Conservation (phyloP, 2,113 vertebrate genomes). For the Pogonocichla stellata region DNA sequence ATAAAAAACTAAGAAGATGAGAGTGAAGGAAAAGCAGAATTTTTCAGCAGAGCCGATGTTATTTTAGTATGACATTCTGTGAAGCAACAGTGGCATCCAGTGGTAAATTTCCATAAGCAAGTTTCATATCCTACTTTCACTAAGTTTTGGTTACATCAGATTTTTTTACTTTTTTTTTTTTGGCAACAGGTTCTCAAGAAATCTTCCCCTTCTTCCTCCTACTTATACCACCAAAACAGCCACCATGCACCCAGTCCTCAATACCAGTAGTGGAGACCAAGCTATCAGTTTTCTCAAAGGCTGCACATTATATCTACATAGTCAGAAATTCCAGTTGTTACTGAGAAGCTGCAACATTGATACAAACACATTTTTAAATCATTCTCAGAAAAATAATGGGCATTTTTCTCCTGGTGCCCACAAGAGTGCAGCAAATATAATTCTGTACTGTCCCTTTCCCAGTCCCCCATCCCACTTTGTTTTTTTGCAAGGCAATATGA, state of each 20-base stretch:
- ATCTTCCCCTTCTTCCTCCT: neutral
- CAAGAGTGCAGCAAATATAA: conserved; percentile 22
- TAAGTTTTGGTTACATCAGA: neutral
- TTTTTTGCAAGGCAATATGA: neutral
- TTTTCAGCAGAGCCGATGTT: neutral
- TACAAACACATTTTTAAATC: neutral
- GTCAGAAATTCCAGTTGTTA: neutral
- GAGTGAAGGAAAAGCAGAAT: conserved; percentile 16
- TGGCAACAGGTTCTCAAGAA: neutral
- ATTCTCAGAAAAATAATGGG: neutral
- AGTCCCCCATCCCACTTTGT: neutral
- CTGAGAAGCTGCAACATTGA: neutral
- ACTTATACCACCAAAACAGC: neutral
- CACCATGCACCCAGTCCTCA: neutral
- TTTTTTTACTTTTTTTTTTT: neutral
- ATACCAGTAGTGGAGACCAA: neutral
- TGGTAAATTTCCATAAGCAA: conserved; percentile 51
- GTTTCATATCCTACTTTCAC: neutral
- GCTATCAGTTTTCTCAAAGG: neutral
- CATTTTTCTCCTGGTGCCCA: neutral
- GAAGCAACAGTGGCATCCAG: conserved; percentile 75
- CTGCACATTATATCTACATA: neutral
- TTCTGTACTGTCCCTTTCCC: neutral
- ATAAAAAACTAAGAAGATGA: conserved; percentile 35
- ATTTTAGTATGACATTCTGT: conserved; percentile 10